Evolutionary conservation across 30 jellyfish, hydroid and myxozoan species (phyloP).

Genomic region (Aurelia sp.): DNA sequence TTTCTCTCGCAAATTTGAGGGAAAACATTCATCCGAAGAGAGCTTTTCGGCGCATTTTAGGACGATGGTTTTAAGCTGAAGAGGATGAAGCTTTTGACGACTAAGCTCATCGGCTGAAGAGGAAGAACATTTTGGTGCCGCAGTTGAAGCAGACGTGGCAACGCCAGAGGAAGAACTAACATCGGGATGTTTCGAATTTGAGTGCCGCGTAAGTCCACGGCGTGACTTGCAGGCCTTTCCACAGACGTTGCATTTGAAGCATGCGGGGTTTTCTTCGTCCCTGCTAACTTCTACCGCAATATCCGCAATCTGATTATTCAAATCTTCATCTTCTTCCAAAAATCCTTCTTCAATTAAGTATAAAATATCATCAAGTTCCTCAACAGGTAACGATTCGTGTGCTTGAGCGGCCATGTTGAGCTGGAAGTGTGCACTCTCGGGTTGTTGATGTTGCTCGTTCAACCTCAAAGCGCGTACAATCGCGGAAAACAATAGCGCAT

Average conservation of each 20-base stretch:
- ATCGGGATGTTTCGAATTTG: constrained; percentile 37
- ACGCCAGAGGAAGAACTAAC: constrained; percentile 18
- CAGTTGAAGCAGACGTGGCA: constrained; percentile 27
- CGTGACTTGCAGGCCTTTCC: constrained; percentile 68
- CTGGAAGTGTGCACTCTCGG: constrained; percentile 19
- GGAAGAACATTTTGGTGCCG: constrained; percentile 5
- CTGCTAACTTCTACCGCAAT: constrained; percentile 8
- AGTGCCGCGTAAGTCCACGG: constrained; percentile 64
- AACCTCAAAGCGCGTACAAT: constrained; percentile 46
- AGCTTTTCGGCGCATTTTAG: background rate
- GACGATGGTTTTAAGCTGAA: constrained; percentile 25
- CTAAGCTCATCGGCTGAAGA: constrained; percentile 41
- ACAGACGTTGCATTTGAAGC: constrained; percentile 38
- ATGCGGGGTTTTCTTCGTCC: constrained; percentile 9
- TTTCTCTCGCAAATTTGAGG: too few relatives aligned
- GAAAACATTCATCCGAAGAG: too few relatives aligned
- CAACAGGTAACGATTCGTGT: constrained; percentile 34
- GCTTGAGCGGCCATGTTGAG: constrained; percentile 21
- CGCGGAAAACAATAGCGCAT: constrained; percentile 35
- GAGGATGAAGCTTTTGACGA: constrained; percentile 49
- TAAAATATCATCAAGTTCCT: constrained; percentile 39
- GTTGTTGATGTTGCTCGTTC: constrained; percentile 60
- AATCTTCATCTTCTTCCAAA: background rate
- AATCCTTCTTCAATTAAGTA: constrained; percentile 49
- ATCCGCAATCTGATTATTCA: background rate